Conservation (phyloP, 2,888 invertebrate genomes). For the Furcula furcula region DNA sequence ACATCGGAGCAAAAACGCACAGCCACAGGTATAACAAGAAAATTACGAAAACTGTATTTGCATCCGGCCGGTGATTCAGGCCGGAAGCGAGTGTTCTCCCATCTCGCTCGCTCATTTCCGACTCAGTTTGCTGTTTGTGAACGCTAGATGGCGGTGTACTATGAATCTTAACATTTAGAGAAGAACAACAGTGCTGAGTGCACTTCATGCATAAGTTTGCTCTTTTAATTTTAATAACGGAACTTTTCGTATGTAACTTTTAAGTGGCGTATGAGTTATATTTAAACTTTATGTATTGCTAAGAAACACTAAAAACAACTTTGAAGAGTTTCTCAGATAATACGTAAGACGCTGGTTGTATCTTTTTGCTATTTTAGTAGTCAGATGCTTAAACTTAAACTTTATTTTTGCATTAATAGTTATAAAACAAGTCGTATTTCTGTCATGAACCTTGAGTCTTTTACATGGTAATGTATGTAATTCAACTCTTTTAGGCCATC, state of each 20-base stretch:
- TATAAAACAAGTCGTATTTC: no score
- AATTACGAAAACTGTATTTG: constrained; percentile 51
- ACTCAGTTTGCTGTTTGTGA: constrained; percentile 13
- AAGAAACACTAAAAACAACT: not conserved
- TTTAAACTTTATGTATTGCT: not conserved
- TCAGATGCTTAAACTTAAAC: no score
- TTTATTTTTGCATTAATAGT: no score
- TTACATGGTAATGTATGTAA: no score
- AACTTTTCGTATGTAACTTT: constrained; percentile 6
- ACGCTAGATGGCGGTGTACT: constrained; percentile 28
- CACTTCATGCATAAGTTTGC: constrained; percentile 9
- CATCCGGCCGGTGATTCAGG: constrained; percentile 46
- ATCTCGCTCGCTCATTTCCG: constrained; percentile 41
- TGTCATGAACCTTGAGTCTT: no score
- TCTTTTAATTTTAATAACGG: constrained; percentile 10
- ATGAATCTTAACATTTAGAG: constrained; percentile 8
- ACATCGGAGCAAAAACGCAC: constrained; percentile 15
- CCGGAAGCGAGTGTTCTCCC: constrained; percentile 38
- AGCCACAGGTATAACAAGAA: constrained; percentile 31
- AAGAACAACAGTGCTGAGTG: not conserved
- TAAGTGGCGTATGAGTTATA: constrained; percentile 4
- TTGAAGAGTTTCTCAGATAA: not conserved
- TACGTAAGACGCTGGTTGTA: no score
- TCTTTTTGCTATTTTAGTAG: no score
- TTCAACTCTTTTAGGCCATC: no score